phyloP scores from a whole-genome alignment of 2,113 vertebrate species.

The Nothoprocta perdicaria region DNA sequence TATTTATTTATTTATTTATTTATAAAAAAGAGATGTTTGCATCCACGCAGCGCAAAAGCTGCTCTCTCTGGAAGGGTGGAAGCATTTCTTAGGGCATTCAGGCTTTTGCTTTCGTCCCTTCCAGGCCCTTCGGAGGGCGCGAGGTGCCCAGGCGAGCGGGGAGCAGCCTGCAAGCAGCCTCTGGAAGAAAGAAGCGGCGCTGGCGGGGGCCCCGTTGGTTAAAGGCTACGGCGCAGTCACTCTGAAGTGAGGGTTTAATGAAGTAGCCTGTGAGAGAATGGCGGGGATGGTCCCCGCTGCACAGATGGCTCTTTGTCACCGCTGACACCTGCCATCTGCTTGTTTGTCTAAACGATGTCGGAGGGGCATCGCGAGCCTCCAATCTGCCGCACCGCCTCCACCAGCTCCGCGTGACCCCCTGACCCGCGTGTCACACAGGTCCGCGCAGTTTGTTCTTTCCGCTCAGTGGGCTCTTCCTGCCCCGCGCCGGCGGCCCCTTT shows the following conservation, averaged over 20 bases:
- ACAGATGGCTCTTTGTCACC: constrained; percentile 99
- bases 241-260: constrained; percentile 87
- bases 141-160: background rate
- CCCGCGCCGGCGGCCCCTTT: constrained; percentile 57
- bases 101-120: background rate
- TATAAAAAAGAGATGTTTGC: background rate
- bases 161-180: constrained; percentile 16
- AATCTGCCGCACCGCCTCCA: constrained; percentile 84
- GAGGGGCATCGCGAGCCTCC: constrained; percentile 82
- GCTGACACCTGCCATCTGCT: constrained; percentile 99
- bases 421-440: constrained; percentile 85
- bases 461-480: constrained; percentile 70
- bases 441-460: constrained; percentile 80
- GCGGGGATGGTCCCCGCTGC: constrained; percentile 84
- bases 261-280: constrained; percentile 84
- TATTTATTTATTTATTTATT: no score
- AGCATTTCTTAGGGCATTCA: background rate
- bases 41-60: background rate
- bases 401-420: constrained; percentile 81
- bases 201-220: constrained; percentile 65
- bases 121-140: background rate
- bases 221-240: constrained; percentile 68
- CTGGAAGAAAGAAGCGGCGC: background rate
- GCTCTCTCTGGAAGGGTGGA: background rate
- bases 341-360: constrained; percentile 87